Evolutionary conservation across 2,888 invertebrate genomes (phyloP).

Genomic region (Creontiades dilutus): DNA sequence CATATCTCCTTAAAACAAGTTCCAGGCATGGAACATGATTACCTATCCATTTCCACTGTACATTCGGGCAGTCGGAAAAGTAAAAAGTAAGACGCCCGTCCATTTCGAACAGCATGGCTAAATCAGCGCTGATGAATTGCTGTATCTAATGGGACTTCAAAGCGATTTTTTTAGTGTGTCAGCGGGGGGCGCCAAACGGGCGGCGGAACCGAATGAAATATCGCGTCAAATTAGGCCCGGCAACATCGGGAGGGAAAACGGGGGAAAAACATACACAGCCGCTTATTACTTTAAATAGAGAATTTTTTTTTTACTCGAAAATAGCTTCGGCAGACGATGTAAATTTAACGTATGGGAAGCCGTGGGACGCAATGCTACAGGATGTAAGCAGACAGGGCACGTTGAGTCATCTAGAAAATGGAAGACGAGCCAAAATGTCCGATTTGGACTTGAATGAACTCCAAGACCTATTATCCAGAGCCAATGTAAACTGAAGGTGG

Average conservation of each 20-base stretch:
- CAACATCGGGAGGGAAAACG: not conserved
- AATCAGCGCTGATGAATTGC: constrained; percentile 15
- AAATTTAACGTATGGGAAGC: constrained; percentile 40
- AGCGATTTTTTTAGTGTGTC: not conserved
- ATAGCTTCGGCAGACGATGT: constrained; percentile 50
- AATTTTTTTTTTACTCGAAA: not conserved
- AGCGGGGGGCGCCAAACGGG: not conserved
- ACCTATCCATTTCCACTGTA: no score
- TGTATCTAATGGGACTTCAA: not conserved
- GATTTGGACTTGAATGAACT: constrained; percentile 63
- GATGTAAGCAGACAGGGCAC: constrained; percentile 60
- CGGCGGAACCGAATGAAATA: constrained; percentile 43
- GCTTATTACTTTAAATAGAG: constrained; percentile 41
- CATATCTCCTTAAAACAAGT: no score
- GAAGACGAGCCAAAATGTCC: constrained; percentile 29
- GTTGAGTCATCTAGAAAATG: constrained; percentile 61
- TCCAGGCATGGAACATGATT: no score
- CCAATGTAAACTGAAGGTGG: constrained; percentile 62
- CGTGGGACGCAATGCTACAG: constrained; percentile 51
- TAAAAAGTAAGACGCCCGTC: not conserved
- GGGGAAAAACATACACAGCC: constrained; percentile 13
- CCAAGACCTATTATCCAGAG: constrained; percentile 58
- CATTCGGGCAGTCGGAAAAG: no score
- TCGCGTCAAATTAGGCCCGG: not conserved
- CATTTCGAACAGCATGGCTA: not conserved